phyloP scores from a whole-genome alignment of 2,888 invertebrate genomes.

The Aspidiotus rigidus region DNA sequence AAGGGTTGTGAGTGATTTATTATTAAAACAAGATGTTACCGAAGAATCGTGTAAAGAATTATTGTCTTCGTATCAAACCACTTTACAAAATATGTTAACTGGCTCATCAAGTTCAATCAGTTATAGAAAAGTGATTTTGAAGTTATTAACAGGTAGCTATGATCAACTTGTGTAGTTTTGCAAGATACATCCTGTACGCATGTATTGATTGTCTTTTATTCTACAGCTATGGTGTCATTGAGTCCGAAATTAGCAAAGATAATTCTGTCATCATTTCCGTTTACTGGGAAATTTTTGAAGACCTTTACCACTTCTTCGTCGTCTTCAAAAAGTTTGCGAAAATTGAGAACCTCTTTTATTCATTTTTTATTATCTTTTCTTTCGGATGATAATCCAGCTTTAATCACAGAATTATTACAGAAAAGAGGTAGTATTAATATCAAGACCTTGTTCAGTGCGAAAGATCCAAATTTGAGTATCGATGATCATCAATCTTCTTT shows the following conservation, averaged over 20 bases:
- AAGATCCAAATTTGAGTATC: background rate
- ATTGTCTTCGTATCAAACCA: slow-evolving; percentile 14
- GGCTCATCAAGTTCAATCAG: slow-evolving; percentile 6
- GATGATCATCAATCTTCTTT: background rate
- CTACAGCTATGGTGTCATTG: slow-evolving; percentile 18
- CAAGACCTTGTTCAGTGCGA: background rate
- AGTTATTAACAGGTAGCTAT: slow-evolving; percentile 15
- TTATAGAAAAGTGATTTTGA: slow-evolving; percentile 19
- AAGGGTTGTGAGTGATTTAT: slow-evolving; percentile 14
- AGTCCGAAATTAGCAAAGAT: slow-evolving; percentile 17
- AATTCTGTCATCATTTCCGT: slow-evolving; percentile 19
- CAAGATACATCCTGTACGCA: background rate
- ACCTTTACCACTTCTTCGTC: slow-evolving; percentile 7
- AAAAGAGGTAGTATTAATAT: slow-evolving; percentile 11
- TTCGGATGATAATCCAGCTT: slow-evolving; percentile 11
- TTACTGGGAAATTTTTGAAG: slow-evolving; percentile 11
- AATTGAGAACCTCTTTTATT: slow-evolving; percentile 19
- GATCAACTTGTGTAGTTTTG: background rate
- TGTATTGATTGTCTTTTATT: background rate
- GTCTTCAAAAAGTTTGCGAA: background rate
- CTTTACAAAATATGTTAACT: slow-evolving; percentile 20
- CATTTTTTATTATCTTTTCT: slow-evolving; percentile 22
- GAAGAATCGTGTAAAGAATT: slow-evolving; percentile 24
- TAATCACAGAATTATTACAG: slow-evolving; percentile 18
- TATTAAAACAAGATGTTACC: slow-evolving; percentile 18